Evolutionary conservation across 1,140 invertebrate genomes (phyloP).

Genomic region (Drosophila pseudoananassae): DNA sequence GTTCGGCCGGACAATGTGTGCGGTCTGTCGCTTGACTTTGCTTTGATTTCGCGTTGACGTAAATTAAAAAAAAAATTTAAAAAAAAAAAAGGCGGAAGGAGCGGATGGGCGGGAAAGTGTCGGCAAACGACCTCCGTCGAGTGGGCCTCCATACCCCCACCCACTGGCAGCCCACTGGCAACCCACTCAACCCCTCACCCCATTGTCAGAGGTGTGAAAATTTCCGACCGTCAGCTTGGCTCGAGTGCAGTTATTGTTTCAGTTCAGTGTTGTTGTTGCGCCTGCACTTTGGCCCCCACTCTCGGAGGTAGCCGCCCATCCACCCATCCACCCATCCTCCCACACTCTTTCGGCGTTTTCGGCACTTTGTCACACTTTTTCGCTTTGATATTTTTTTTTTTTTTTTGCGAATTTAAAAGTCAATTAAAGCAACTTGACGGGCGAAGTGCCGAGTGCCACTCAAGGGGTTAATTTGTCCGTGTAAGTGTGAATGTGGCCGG

Average conservation of each 20-base stretch:
- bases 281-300: conserved; percentile 34
- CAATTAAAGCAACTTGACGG: conserved; percentile 80
- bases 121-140: conserved; percentile 24
- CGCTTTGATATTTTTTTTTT: conserved; percentile 79
- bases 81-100: not conserved
- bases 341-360: conserved; percentile 17
- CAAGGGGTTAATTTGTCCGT: conserved; percentile 75
- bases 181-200: conserved; percentile 3
- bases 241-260: conserved; percentile 72
- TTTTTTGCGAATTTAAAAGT: conserved; percentile 79
- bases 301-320: not conserved
- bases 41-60: conserved; percentile 78
- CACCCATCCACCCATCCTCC: too few relatives aligned
- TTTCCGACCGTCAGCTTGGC: conserved; percentile 48
- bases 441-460: conserved; percentile 70
- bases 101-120: conserved; percentile 12
- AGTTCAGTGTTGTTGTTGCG: conserved; percentile 42
- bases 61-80: conserved; percentile 59
- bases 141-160: conserved; percentile 17
- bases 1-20: conserved; percentile 58
- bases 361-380: conserved; percentile 66
- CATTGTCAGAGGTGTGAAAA: conserved; percentile 80
- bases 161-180: conserved; percentile 39
- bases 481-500: conserved; percentile 16
- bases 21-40: conserved; percentile 74